These are phyloP conservation scores for Pseudococcus jackbeardsleyi DNA, from an alignment of 2,888 invertebrate species.

Conservation along the genomic window DNA sequence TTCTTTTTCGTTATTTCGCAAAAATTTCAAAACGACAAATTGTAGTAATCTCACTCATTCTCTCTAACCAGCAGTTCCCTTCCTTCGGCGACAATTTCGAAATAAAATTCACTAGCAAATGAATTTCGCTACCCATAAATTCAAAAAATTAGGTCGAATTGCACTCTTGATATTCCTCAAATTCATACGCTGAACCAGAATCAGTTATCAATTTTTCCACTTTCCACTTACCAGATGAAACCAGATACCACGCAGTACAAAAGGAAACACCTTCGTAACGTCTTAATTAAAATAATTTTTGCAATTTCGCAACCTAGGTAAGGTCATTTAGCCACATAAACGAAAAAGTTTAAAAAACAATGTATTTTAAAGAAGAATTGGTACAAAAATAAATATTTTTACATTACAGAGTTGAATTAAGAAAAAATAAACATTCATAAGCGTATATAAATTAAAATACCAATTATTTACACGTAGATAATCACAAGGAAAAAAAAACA, in stretches of 20 bases:
- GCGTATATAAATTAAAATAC: slow-evolving; percentile 53
- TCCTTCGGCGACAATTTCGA: neutral
- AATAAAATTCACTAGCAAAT: neutral
- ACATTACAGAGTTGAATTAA: neutral
- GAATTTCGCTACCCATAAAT: neutral
- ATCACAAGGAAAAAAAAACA: slow-evolving; percentile 31
- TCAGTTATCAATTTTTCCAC: neutral
- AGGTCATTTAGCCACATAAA: neutral
- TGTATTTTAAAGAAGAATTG: slow-evolving; percentile 10
- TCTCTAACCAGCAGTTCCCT: neutral
- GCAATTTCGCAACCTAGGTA: no score
- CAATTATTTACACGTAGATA: slow-evolving; percentile 41
- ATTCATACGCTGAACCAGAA: neutral
- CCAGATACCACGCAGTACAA: neutral
- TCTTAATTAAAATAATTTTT: neutral
- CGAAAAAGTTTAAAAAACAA: slow-evolving; percentile 18
- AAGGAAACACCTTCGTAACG: neutral
- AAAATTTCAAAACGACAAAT: no score
- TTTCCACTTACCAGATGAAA: slow-evolving; percentile 6
- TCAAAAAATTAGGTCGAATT: neutral
- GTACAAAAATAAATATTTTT: slow-evolving; percentile 45
- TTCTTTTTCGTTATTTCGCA: no score
- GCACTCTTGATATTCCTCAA: neutral
- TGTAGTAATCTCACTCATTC: no score
- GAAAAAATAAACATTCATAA: slow-evolving; percentile 29